These are phyloP conservation scores for Vimba vimba DNA, from an alignment of 2,113 vertebrate species.

Conservation along the genomic window DNA sequence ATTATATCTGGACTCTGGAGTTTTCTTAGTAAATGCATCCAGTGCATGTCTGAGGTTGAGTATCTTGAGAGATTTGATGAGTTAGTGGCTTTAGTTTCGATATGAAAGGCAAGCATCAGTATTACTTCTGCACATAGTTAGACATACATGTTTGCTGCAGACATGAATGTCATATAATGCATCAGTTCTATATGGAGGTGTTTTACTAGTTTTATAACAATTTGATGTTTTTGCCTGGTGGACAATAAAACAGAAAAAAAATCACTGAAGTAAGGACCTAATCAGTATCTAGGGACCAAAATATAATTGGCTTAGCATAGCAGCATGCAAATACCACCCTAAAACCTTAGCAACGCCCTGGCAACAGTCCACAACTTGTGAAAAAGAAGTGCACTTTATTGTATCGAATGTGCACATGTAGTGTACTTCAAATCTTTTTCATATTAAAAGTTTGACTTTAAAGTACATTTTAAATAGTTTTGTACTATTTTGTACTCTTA, in stretches of 20 bases:
- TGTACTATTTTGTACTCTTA: too few relatives aligned
- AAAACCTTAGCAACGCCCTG: too few relatives aligned
- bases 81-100: background rate
- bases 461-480: too few relatives aligned
- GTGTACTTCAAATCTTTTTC: background rate
- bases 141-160: background rate
- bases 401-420: background rate
- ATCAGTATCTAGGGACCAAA: too few relatives aligned
- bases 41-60: background rate
- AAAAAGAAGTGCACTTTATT: background rate
- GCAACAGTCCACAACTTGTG: too few relatives aligned
- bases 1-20: background rate
- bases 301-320: background rate
- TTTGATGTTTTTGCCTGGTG: too few relatives aligned
- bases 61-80: background rate
- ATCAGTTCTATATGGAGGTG: background rate
- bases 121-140: background rate
- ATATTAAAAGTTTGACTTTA: too few relatives aligned
- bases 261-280: too few relatives aligned
- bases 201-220: too few relatives aligned
- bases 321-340: background rate
- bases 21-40: slow-evolving; percentile 2
- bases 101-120: background rate
- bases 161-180: background rate
- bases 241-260: too few relatives aligned